A percentile compares a stretch with the other conserved stretches of the same genome.
Conservation (phyloP, 2,797 vertebrate genomes). For the Remorina albescens region DNA sequence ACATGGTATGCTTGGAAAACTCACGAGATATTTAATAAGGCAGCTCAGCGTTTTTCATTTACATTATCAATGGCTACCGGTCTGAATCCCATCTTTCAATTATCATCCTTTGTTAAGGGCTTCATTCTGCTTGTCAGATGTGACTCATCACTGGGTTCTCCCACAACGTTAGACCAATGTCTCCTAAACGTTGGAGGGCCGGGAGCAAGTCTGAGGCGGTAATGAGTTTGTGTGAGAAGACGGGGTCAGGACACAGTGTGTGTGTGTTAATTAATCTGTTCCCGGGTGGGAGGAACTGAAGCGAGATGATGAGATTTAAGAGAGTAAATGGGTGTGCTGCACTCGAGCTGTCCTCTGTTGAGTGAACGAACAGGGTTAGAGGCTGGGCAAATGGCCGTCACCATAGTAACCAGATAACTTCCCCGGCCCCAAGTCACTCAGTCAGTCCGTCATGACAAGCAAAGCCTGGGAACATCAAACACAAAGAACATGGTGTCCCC, state of each 20-base stretch:
- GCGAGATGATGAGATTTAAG: conserved; percentile 88
- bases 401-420: conserved; percentile 85
- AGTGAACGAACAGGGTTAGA: conserved; percentile 83
- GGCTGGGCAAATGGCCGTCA: conserved; percentile 84
- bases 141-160: conserved; percentile 82
- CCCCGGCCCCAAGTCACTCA: conserved; percentile 76
- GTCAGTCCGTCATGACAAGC: conserved; percentile 83
- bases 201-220: conserved; percentile 83
- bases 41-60: conserved; percentile 73
- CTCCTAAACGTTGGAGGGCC: conserved; percentile 83
- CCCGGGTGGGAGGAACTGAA: conserved; percentile 87
- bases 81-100: conserved; percentile 84
- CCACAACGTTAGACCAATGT: conserved; percentile 80
- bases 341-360: conserved; percentile 84
- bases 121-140: conserved; percentile 84
- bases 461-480: conserved; percentile 81
- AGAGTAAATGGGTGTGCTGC: conserved; percentile 85
- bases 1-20: conserved; percentile 53
- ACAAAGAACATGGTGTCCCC: conserved; percentile 78
- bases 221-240: conserved; percentile 87
- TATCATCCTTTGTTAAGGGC: conserved; percentile 83
- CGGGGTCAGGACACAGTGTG: conserved; percentile 86
- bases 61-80: conserved; percentile 81
- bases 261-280: conserved; percentile 88
- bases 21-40: conserved; percentile 72